Evolutionary conservation across 2,113 vertebrate species (phyloP).

Genomic region (Percina caprodes): DNA sequence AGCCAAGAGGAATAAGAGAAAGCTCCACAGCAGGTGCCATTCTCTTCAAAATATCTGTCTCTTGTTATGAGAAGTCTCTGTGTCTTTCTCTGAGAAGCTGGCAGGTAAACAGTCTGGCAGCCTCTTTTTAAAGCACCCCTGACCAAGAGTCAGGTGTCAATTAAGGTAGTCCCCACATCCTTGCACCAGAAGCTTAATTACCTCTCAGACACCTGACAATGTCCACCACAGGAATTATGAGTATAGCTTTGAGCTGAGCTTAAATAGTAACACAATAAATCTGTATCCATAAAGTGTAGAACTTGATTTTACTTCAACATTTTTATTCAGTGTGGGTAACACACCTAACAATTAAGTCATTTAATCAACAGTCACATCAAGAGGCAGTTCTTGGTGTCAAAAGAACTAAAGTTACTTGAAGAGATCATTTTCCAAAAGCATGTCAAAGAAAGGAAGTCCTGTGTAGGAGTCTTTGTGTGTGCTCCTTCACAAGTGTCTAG

Average conservation of each 20-base stretch:
- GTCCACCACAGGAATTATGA: slow-evolving; percentile 16
- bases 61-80: slow-evolving; percentile 45
- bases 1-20: slow-evolving; percentile 57
- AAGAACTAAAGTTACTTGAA: neutral
- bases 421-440: neutral
- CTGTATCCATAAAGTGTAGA: neutral
- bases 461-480: slow-evolving; percentile 8
- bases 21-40: slow-evolving; percentile 56
- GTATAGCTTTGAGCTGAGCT: slow-evolving; percentile 22
- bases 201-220: slow-evolving; percentile 52
- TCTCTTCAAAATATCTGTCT: slow-evolving; percentile 60
- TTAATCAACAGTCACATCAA: slow-evolving; percentile 10
- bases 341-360: neutral
- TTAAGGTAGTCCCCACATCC: slow-evolving; percentile 60
- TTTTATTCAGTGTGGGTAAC: neutral
- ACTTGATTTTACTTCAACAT: neutral
- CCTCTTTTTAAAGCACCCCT: slow-evolving; percentile 61
- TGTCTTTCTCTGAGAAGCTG: slow-evolving; percentile 55
- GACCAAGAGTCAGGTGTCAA: slow-evolving; percentile 61
- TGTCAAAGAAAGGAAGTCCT: slow-evolving; percentile 18
- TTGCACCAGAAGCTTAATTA: slow-evolving; percentile 64
- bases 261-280: slow-evolving; percentile 1
- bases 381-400: slow-evolving; percentile 11
- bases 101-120: slow-evolving; percentile 67
- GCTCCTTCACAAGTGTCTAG: slow-evolving; percentile 35